Percentiles rank a stretch among this genome's conserved stretches.
These are phyloP conservation scores for Cercopithecus neglectus DNA, from an alignment of 2,797 vertebrate species.

Conservation along the genomic window DNA sequence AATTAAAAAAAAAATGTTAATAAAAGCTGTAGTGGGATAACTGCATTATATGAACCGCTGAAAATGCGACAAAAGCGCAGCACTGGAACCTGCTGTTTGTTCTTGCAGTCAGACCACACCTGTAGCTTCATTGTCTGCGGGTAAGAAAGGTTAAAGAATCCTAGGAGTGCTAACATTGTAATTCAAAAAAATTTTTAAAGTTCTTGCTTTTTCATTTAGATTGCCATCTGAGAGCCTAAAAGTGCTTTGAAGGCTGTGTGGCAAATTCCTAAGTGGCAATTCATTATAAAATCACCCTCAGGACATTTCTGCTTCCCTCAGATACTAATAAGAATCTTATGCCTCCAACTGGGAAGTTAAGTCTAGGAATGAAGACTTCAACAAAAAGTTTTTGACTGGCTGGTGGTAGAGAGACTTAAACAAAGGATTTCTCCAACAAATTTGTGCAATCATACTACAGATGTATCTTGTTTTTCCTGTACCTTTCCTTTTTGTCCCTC, in stretches of 20 bases:
- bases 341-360: slow-evolving; percentile 9
- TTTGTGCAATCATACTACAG: background rate
- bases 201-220: background rate
- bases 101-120: background rate
- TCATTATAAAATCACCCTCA: background rate
- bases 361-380: background rate
- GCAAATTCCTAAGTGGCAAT: background rate
- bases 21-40: background rate
- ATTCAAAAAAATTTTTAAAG: background rate
- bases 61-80: background rate
- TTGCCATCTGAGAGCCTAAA: background rate
- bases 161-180: background rate
- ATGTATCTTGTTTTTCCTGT: background rate
- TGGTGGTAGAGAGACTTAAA: background rate
- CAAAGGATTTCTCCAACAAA: background rate
- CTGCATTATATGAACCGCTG: background rate
- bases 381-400: background rate
- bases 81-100: background rate
- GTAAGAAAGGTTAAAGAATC: background rate
- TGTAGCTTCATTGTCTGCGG: background rate
- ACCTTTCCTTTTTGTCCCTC: background rate
- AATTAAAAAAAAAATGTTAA: background rate
- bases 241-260: background rate
- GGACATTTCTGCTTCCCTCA: background rate
- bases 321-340: background rate